Percentiles rank a stretch among this genome's conserved stretches.
Evolutionary conservation across 35 echinoderm and acorn worm genomes (phyloP).

Genomic region (Holothuria glaberrima): DNA sequence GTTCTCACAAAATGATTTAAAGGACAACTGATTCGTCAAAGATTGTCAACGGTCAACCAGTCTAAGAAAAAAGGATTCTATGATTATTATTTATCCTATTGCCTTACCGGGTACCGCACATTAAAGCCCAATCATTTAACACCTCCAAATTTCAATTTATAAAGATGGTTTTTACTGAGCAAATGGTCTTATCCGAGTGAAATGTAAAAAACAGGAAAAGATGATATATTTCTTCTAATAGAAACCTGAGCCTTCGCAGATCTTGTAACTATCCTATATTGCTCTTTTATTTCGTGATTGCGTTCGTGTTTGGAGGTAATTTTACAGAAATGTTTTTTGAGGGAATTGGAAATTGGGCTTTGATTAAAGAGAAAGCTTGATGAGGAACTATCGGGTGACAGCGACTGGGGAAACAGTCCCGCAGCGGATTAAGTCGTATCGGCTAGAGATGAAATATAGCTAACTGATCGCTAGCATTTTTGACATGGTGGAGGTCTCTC

Average conservation of each 20-base stretch:
- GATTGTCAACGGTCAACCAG: constrained; percentile 7
- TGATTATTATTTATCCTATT: constrained; percentile 44
- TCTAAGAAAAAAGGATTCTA: not conserved
- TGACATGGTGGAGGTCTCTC: constrained; percentile 44
- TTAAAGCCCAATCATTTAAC: constrained; percentile 53
- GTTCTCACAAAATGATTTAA: constrained; percentile 28
- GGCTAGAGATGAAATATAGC: constrained; percentile 53
- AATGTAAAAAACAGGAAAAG: not conserved
- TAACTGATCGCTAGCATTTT: constrained; percentile 40
- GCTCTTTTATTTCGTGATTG: constrained; percentile 29
- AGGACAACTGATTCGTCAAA: constrained; percentile 28
- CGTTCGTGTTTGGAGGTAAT: constrained; percentile 42
- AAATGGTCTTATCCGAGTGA: constrained; percentile 21
- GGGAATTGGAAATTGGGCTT: constrained; percentile 46
- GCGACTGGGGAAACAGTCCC: constrained; percentile 34
- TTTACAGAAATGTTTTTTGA: constrained; percentile 55
- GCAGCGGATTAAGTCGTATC: constrained; percentile 39
- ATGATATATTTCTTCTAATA: constrained; percentile 55
- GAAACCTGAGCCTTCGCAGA: constrained; percentile 47
- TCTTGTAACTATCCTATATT: constrained; percentile 52
- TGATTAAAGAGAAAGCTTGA: constrained; percentile 46
- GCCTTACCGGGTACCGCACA: constrained; percentile 26
- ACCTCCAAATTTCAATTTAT: constrained; percentile 49
- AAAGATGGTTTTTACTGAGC: constrained; percentile 40
- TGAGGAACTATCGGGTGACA: constrained; percentile 58